A percentile compares a stretch with the other conserved stretches of the same genome.
Conservation (phyloP, 2,797 vertebrate genomes). For the Zonotrichia albicollis region DNA sequence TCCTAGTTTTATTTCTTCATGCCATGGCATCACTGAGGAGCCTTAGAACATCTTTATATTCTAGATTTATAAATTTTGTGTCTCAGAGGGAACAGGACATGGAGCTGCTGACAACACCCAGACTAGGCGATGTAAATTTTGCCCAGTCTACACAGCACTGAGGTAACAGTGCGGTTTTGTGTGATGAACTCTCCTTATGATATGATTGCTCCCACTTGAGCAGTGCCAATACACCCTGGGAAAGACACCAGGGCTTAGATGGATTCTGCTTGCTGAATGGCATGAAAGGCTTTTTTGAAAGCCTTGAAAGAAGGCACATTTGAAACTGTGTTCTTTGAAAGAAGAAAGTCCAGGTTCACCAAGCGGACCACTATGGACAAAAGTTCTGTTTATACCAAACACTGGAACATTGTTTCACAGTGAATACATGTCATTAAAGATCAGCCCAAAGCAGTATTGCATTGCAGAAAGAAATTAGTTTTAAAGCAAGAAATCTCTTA, state of each 20-base stretch:
- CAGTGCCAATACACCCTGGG: not conserved
- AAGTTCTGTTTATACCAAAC: not conserved
- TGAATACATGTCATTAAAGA: not conserved
- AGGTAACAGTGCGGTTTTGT: accelerated
- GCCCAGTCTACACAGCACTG: not conserved
- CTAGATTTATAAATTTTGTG: not conserved
- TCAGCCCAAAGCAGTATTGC: not conserved
- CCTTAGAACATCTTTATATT: not conserved
- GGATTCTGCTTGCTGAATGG: not conserved
- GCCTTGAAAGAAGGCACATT: not conserved
- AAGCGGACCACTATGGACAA: not conserved
- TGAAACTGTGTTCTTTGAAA: not conserved
- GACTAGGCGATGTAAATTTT: not conserved
- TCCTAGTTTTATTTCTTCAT: not conserved
- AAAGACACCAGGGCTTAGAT: not conserved
- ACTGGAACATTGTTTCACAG: not conserved
- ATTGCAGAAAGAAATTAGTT: not conserved
- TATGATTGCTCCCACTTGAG: not conserved
- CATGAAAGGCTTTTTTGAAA: not conserved
- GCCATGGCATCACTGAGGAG: not conserved
- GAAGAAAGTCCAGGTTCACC: not conserved
- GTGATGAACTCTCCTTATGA: not conserved
- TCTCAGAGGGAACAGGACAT: not conserved
- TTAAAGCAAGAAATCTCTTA: not conserved
- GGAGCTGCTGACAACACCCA: not conserved